Conservation (phyloP, 35 echinoderm and acorn worm species). For the Lytechinus pictus region DNA sequence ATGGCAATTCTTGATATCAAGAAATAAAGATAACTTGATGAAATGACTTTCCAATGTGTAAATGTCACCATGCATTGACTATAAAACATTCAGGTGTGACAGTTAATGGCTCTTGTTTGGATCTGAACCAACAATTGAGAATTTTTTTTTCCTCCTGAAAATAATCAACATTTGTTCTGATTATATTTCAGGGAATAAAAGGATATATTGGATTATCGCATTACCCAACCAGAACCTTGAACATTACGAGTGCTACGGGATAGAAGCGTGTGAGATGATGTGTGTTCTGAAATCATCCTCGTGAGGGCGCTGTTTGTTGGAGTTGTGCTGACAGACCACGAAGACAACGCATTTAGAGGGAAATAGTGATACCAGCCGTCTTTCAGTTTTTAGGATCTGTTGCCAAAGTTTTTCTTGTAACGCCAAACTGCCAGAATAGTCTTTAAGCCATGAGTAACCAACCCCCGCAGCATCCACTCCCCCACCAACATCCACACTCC, state of each 20-base stretch:
- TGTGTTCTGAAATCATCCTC: not conserved
- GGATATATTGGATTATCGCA: constrained; percentile 33
- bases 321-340: not conserved
- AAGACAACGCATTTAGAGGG: not conserved
- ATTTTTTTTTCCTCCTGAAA: not conserved
- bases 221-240: not conserved
- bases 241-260: not conserved
- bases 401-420: not conserved
- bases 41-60: too few species aligned
- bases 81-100: too few species aligned
- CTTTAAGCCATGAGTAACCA: constrained; percentile 30
- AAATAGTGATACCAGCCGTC: not conserved
- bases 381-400: constrained; percentile 7
- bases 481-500: constrained; percentile 33
- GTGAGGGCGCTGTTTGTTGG: not conserved
- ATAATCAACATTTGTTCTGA: not conserved
- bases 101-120: too few species aligned
- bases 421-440: not conserved
- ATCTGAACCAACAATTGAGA: not conserved
- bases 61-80: too few species aligned
- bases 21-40: too few species aligned
- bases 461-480: constrained; percentile 28
- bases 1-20: too few species aligned
- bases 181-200: not conserved
- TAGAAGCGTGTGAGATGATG: not conserved